Percentiles rank a stretch among this genome's conserved stretches.
phyloP scores from a whole-genome alignment of 2,888 invertebrate species.

The Melanchra persicariae region DNA sequence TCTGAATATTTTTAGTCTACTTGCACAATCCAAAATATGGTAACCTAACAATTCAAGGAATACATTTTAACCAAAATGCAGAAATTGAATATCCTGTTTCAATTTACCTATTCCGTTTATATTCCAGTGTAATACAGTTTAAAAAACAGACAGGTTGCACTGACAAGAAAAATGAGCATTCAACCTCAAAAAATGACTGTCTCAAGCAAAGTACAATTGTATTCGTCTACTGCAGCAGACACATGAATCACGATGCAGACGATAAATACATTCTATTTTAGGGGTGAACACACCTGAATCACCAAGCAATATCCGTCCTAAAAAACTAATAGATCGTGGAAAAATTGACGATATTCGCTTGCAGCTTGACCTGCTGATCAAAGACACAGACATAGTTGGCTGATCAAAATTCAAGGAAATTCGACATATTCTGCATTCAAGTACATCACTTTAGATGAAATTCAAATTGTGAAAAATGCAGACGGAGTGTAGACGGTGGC shows the following conservation, averaged over 20 bases:
- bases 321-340: slow-evolving; percentile 33
- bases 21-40: slow-evolving; percentile 15
- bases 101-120: slow-evolving; percentile 25
- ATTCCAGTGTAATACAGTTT: slow-evolving; percentile 28
- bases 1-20: slow-evolving; percentile 31
- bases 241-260: slow-evolving; percentile 88
- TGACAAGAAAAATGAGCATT: slow-evolving; percentile 74
- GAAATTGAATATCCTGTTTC: neutral
- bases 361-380: slow-evolving; percentile 64
- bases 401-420: slow-evolving; percentile 91
- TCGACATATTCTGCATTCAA: slow-evolving; percentile 87
- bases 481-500: slow-evolving; percentile 80
- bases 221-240: slow-evolving; percentile 89
- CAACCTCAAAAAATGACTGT: slow-evolving; percentile 73
- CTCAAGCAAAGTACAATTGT: slow-evolving; percentile 79
- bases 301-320: slow-evolving; percentile 70
- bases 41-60: slow-evolving; percentile 1
- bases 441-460: slow-evolving; percentile 85
- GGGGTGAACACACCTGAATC: slow-evolving; percentile 76
- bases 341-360: slow-evolving; percentile 67
- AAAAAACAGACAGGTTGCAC: slow-evolving; percentile 62
- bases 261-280: slow-evolving; percentile 81
- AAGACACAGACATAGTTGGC: slow-evolving; percentile 79
- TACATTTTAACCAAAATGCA: slow-evolving; percentile 19
- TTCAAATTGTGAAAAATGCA: slow-evolving; percentile 89